A percentile compares a stretch with the other conserved stretches of the same genome.
These are phyloP conservation scores for Platichthys flesus DNA, from an alignment of 2,113 vertebrate genomes.

Conservation along the genomic window DNA sequence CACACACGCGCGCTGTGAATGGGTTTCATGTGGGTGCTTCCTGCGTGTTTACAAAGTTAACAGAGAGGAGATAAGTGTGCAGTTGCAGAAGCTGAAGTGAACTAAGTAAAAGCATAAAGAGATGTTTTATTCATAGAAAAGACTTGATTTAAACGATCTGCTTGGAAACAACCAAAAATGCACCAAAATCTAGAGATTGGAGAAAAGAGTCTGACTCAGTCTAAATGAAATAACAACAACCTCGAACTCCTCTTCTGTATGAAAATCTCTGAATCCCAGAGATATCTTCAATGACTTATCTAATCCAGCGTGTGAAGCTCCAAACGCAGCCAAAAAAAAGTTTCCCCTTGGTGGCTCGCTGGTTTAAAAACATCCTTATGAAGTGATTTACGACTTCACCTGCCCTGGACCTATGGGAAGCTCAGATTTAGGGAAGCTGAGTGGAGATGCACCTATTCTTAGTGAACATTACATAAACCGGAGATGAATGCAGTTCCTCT, in stretches of 20 bases:
- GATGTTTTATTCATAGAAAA: background rate
- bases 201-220: too few species aligned
- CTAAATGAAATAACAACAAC: too few species aligned
- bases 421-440: constrained; percentile 66
- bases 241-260: too few species aligned
- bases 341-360: constrained; percentile 6
- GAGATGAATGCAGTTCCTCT: constrained; percentile 56
- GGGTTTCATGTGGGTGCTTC: background rate
- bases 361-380: constrained; percentile 31
- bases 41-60: constrained; percentile 39
- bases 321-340: constrained; percentile 49
- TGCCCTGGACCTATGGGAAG: constrained; percentile 64
- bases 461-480: constrained; percentile 70
- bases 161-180: background rate
- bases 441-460: constrained; percentile 69
- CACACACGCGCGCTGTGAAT: constrained; percentile 14
- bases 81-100: constrained; percentile 8
- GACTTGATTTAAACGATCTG: background rate
- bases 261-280: constrained; percentile 8
- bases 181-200: background rate
- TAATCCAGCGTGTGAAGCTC: background rate
- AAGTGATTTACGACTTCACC: constrained; percentile 63
- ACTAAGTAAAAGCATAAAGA: background rate
- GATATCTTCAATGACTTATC: background rate
- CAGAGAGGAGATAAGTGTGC: constrained; percentile 17